These are phyloP conservation scores for Neotoxoptera formosana DNA, from an alignment of 1,140 invertebrate species.

Conservation along the genomic window DNA sequence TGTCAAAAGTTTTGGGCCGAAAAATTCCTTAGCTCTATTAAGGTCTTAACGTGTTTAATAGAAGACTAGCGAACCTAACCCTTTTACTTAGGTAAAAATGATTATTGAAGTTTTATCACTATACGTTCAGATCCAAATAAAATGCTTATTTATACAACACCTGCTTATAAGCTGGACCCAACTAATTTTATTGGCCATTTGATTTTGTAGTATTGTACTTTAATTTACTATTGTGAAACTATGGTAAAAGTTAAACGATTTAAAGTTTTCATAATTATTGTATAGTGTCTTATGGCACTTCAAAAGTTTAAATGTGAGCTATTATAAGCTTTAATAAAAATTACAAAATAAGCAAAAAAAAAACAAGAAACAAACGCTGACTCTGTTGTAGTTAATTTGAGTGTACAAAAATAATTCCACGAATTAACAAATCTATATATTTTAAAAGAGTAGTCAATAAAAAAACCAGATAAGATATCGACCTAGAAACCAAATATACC, in stretches of 20 bases:
- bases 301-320: background rate
- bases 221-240: background rate
- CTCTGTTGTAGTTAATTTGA: background rate
- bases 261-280: background rate
- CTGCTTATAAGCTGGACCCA: background rate
- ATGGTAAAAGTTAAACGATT: background rate
- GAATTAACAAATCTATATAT: background rate
- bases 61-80: background rate
- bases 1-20: constrained; percentile 2
- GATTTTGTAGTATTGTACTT: background rate
- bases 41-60: background rate
- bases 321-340: background rate
- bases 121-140: background rate
- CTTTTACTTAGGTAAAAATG: background rate
- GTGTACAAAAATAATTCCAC: background rate
- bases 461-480: background rate
- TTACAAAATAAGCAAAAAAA: no score
- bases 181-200: background rate
- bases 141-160: background rate
- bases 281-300: background rate
- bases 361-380: background rate
- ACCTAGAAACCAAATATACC: background rate
- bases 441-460: background rate
- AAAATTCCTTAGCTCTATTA: constrained; percentile 20
- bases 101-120: background rate